Percentiles rank a stretch among this genome's conserved stretches.
Evolutionary conservation across 2,888 invertebrate species (phyloP).

Genomic region (Acronicta aceris): DNA sequence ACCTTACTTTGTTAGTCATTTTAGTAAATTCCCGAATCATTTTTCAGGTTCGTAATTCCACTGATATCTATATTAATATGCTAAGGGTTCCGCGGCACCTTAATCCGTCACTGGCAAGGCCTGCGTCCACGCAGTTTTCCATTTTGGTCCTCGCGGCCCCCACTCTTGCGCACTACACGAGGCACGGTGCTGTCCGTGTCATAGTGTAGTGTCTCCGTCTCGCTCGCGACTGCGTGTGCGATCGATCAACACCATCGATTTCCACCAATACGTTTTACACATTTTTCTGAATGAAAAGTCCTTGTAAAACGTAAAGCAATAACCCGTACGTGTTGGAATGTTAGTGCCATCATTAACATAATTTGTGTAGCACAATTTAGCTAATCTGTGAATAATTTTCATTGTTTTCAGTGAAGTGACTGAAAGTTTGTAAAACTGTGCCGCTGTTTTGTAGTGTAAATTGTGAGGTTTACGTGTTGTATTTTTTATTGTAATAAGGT

Average conservation of each 20-base stretch:
- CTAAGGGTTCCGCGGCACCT: slow-evolving; percentile 11
- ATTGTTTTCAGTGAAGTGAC: slow-evolving; percentile 58
- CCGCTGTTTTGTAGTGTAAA: slow-evolving; percentile 43
- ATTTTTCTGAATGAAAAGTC: slow-evolving; percentile 87
- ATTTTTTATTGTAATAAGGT: slow-evolving; percentile 44
- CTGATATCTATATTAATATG: neutral
- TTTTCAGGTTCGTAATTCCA: slow-evolving; percentile 10
- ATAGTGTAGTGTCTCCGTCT: slow-evolving; percentile 77
- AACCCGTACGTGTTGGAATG: slow-evolving; percentile 42
- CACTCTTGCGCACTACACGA: slow-evolving; percentile 72
- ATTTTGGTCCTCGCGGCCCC: slow-evolving; percentile 78
- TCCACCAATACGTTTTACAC: slow-evolving; percentile 74
- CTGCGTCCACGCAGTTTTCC: slow-evolving; percentile 80
- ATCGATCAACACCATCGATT: slow-evolving; percentile 73
- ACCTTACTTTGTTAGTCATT: too few species aligned
- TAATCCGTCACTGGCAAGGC: slow-evolving; percentile 58
- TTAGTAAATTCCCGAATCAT: neutral
- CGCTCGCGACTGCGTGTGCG: slow-evolving; percentile 76
- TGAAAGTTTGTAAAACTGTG: slow-evolving; percentile 54
- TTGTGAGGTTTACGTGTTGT: slow-evolving; percentile 48
- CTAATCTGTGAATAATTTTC: slow-evolving; percentile 49
- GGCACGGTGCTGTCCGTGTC: slow-evolving; percentile 55
- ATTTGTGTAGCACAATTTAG: slow-evolving; percentile 41
- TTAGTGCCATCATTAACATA: slow-evolving; percentile 52
- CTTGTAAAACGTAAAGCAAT: slow-evolving; percentile 63